These are phyloP conservation scores for Agonopterix subpropinquella DNA, from an alignment of 2,888 invertebrate genomes.

Conservation along the genomic window DNA sequence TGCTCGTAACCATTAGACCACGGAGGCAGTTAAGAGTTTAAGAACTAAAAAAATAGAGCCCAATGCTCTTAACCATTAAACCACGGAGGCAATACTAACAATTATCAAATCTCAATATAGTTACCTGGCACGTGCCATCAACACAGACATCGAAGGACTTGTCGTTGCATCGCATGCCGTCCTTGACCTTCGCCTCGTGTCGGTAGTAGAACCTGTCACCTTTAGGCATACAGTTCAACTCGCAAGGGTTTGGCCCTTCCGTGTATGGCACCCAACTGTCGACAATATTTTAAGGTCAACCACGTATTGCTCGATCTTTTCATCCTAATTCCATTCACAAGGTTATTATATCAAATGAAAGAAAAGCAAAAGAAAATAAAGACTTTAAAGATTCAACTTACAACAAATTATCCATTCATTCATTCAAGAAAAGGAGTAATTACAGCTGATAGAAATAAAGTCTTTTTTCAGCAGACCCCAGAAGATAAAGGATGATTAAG, in stretches of 20 bases:
- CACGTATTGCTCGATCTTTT: no score
- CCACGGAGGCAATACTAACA: no score
- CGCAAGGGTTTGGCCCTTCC: slow-evolving; percentile 92
- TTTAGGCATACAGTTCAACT: slow-evolving; percentile 95
- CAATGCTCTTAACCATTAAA: no score
- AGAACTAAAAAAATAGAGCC: no score
- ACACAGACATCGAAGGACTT: slow-evolving; percentile 95
- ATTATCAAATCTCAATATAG: background rate
- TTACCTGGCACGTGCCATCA: slow-evolving; percentile 92
- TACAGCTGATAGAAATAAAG: background rate
- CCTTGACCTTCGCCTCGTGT: slow-evolving; percentile 85
- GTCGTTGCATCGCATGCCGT: slow-evolving; percentile 89
- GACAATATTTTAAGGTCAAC: no score
- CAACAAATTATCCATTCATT: background rate
- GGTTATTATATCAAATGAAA: no score
- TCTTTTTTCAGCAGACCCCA: background rate
- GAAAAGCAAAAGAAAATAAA: no score
- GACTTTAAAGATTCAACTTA: no score
- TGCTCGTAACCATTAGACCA: no score
- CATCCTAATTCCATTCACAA: no score
- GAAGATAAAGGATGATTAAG: background rate
- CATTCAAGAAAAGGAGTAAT: background rate
- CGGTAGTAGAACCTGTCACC: slow-evolving; percentile 94
- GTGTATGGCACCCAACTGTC: slow-evolving; percentile 91
- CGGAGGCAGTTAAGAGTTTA: no score